Percentiles rank a stretch among this genome's conserved stretches.
phyloP scores from a whole-genome alignment of 2,113 vertebrate genomes.

The Stictonetta naevosa region DNA sequence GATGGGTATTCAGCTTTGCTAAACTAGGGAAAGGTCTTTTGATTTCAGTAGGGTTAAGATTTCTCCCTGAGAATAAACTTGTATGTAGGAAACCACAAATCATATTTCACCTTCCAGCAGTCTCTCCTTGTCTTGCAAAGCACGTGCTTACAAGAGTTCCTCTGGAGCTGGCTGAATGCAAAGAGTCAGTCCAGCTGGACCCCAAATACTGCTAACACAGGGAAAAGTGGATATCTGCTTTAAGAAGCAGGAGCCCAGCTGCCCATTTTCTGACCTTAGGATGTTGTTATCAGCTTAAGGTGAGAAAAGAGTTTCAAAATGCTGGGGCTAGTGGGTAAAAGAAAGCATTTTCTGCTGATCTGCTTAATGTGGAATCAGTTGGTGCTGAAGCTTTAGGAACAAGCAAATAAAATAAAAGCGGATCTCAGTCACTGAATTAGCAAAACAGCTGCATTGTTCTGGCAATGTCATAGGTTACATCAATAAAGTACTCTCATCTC shows the following conservation, averaged over 20 bases:
- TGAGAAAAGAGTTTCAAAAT: neutral
- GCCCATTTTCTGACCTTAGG: neutral
- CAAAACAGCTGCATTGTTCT: neutral
- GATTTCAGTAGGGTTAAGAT: neutral
- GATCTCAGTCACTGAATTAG: neutral
- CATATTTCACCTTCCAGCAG: neutral
- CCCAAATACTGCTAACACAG: neutral
- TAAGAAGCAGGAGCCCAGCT: neutral
- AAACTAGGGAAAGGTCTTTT: neutral
- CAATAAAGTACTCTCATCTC: neutral
- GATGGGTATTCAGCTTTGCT: neutral
- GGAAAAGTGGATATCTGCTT: neutral
- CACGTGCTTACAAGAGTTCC: rapidly evolving
- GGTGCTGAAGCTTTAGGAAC: neutral
- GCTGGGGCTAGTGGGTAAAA: neutral
- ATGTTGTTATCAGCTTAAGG: neutral
- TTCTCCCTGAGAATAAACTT: neutral
- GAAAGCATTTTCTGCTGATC: neutral
- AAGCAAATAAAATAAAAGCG: neutral
- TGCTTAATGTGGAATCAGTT: neutral
- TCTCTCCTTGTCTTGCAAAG: neutral
- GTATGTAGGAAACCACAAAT: neutral
- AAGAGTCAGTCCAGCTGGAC: neutral
- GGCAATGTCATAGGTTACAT: neutral
- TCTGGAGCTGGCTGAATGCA: neutral